Conservation (phyloP, 2,888 invertebrate species). For the Cheilosia variabilis region DNA sequence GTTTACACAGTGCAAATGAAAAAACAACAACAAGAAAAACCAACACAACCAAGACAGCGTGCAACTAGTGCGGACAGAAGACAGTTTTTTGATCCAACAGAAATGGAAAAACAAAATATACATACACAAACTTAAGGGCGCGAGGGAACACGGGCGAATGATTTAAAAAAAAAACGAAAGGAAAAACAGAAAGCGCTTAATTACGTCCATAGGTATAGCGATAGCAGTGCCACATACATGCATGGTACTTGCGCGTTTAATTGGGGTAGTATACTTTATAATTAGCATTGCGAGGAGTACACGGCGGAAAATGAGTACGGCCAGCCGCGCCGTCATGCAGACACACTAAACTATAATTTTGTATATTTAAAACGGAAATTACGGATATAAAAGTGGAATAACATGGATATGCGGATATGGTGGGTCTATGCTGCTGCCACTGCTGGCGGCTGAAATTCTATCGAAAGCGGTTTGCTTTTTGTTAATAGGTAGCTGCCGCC, state of each 20-base stretch:
- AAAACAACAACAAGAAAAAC: conserved; percentile 5
- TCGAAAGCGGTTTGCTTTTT: conserved; percentile 18
- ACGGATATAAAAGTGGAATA: conserved; percentile 57
- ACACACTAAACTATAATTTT: conserved; percentile 68
- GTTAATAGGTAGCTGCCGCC: not conserved
- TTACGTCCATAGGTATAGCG: conserved; percentile 51
- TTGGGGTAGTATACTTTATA: conserved; percentile 70
- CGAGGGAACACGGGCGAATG: conserved; percentile 49
- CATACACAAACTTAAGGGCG: conserved; percentile 31
- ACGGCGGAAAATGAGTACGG: conserved; percentile 50
- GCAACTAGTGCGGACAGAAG: conserved; percentile 53
- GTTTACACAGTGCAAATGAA: conserved; percentile 2
- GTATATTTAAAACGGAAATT: conserved; percentile 70
- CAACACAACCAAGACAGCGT: conserved; percentile 1
- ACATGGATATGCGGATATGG: conserved; percentile 35
- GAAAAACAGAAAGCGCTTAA: conserved; percentile 52
- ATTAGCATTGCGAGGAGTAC: conserved; percentile 59
- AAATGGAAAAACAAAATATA: conserved; percentile 6
- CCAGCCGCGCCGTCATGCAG: conserved; percentile 46
- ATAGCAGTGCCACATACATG: conserved; percentile 29
- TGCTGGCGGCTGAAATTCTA: conserved; percentile 13
- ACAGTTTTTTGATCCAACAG: conserved; percentile 23
- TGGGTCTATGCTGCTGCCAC: not conserved
- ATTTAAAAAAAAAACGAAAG: conserved; percentile 48
- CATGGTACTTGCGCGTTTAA: conserved; percentile 57